Conservation (phyloP, 1,140 invertebrate species). For the Drepana arcuata region DNA sequence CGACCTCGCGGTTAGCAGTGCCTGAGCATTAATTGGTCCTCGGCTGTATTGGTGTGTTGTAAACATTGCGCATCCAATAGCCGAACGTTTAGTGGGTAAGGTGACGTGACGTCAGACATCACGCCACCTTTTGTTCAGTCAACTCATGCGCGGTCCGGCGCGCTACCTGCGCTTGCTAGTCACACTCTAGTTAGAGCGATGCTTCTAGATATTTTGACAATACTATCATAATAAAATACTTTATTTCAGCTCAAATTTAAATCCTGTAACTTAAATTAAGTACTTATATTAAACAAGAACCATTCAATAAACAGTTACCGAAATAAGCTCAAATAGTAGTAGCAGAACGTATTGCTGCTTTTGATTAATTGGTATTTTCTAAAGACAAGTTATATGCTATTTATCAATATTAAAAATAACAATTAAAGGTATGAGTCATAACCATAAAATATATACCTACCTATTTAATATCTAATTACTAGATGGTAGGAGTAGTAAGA, state of each 20-base stretch:
- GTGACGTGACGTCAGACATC: conserved; percentile 65
- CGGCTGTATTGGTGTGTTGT: conserved; percentile 8
- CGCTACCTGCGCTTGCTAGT: conserved; percentile 17
- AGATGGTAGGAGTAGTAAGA: too few species aligned
- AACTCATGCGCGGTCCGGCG: conserved; percentile 50
- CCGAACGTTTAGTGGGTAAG: conserved; percentile 41
- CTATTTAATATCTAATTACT: too few species aligned
- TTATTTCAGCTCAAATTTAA: neutral
- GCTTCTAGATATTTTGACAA: neutral
- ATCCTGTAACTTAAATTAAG: too few species aligned
- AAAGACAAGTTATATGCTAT: too few species aligned
- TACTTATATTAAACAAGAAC: neutral
- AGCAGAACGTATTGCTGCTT: too few species aligned
- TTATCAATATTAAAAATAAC: too few species aligned
- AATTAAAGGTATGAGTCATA: too few species aligned
- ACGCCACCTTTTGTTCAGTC: conserved; percentile 68
- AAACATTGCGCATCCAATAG: conserved; percentile 18
- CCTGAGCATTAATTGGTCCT: neutral
- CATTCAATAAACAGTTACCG: neutral
- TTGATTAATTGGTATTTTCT: too few species aligned
- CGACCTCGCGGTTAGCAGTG: conserved; percentile 5
- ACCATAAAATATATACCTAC: too few species aligned
- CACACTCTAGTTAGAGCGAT: neutral
- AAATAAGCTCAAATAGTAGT: too few species aligned
- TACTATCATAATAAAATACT: neutral